Evolutionary conservation across 2,888 invertebrate species (phyloP), one percentile per base, ranked within the genome.

Genomic region (Xylota segnis): DNA sequence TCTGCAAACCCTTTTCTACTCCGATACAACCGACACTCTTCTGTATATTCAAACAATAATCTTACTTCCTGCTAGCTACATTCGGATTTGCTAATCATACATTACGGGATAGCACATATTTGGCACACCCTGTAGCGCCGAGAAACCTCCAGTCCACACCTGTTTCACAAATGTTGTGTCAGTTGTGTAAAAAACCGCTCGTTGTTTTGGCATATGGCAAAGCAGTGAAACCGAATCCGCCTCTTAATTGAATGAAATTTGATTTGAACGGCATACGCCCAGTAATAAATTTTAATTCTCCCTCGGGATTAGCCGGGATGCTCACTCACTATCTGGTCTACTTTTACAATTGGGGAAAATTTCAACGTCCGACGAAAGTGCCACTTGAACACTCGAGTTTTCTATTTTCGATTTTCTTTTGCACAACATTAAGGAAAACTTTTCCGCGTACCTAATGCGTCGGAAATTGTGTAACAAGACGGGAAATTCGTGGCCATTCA

Each of bases 231-330:
- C 66, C 18, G 29, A 76, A 75, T 81, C 56, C 82, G 82, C 82
- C 82, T 71, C 82, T 77, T 71, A 83, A 83, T 83, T 71, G 65
- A 83, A 52, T 71, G 45, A 63, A 83, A 83, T 77, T 83, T 54
- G 65, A 83, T 77, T 71, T 23, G 45, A 83, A 72, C 66, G 59
- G 59, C 65, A 66, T 66, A 83, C 83, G 83, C 83, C 83, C 83
- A 16, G 29, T 32, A 74, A 63, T 74, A 74, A 32, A 54, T 52
- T 61, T 34, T 40, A 58, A 29, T 29, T 47, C 12, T 32, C 70
- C 54, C 61, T 56, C 43, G 61, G 40, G 34, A 77, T 47, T 34
- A 78, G 29, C n/a, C 27, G 32, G 54, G 43, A 34, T 27, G 56
- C 34, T 52, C 10, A 18, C 16, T 14, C 37, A 14, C 34, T 61